phyloP scores from a whole-genome alignment of 2,113 vertebrate species.

The Pachycephala philippinensis region DNA sequence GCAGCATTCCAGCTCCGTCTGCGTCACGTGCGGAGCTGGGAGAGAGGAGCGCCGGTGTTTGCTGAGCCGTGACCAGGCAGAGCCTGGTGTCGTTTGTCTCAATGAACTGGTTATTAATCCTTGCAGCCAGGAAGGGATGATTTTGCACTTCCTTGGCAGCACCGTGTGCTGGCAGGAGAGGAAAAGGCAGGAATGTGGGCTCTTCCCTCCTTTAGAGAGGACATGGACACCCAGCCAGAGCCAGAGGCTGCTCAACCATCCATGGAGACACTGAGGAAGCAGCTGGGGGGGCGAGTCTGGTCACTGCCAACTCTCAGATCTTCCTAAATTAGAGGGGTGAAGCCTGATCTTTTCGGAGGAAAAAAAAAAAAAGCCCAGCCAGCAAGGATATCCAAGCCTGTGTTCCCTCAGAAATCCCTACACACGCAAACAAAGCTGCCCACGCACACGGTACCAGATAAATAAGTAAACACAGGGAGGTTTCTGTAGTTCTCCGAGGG shows the following conservation, averaged over 20 bases:
- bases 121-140: not conserved
- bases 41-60: fast-evolving
- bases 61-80: not conserved
- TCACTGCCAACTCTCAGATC: not conserved
- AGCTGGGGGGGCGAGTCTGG: not conserved
- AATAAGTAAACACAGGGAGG: not conserved
- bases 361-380: not conserved
- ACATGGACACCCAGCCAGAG: not conserved
- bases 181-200: not conserved
- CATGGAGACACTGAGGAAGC: not conserved
- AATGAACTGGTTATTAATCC: not conserved
- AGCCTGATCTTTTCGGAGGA: not conserved
- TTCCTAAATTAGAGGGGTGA: not conserved
- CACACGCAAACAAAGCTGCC: not conserved
- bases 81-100: not conserved
- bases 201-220: not conserved
- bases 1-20: not conserved
- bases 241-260: not conserved
- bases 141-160: not conserved
- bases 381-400: not conserved
- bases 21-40: not conserved
- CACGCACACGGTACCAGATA: not conserved
- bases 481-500: not conserved
- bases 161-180: not conserved
- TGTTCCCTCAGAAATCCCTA: not conserved